Base-by-base conservation (phyloP, 2,113 vertebrate species). In the Suncus etruscus region DNA sequence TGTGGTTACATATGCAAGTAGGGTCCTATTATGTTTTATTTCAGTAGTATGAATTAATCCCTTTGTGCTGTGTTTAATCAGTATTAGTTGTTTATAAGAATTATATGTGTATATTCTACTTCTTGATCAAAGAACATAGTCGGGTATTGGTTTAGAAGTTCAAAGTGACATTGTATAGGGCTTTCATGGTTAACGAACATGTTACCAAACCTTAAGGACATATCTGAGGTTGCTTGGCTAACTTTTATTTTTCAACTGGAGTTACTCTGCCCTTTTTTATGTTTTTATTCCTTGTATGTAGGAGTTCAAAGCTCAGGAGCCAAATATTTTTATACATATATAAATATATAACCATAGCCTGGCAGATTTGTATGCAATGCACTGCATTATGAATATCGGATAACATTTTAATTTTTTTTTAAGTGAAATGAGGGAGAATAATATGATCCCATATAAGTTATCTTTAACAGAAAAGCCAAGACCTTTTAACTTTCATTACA, bases 1-100 rank as follows among this genome's bases (percentile, higher is more conserved):
- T 98, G 98, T 98, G 98, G 98, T 98, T 98, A 98, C 95, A 98
- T 98, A 98, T 98, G 98, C 98, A 98, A 98, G 97, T 98, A 98
- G 98, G 98, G 97, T 98, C 97, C 97, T 97, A 97, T 99, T 98
- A 98, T 97, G 93, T 93, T 95, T 91, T 88, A 93, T 94, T 96
- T 96, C 65, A 96, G 97, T 98, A 98, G 98, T 94, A 97, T 98
- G 98, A 98, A 97, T 98, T 98, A 98, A 98, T 97, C 98, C 98
- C 97, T 98, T 98, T 97, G 98, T 98, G 98, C 98, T 98, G 98
- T 99, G 98, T 98, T 98, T 98, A 98, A 98, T 98, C 98, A 98
- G 98, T 99, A 98, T 98, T 98, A 98, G 98, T 98, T 97, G 99
- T 98, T 98, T 99, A 98, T 99, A 98, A 99, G 98, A 98, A 99